These are phyloP conservation scores for Menidia beryllina DNA, from an alignment of 2,113 vertebrate genomes.

Conservation along the genomic window DNA sequence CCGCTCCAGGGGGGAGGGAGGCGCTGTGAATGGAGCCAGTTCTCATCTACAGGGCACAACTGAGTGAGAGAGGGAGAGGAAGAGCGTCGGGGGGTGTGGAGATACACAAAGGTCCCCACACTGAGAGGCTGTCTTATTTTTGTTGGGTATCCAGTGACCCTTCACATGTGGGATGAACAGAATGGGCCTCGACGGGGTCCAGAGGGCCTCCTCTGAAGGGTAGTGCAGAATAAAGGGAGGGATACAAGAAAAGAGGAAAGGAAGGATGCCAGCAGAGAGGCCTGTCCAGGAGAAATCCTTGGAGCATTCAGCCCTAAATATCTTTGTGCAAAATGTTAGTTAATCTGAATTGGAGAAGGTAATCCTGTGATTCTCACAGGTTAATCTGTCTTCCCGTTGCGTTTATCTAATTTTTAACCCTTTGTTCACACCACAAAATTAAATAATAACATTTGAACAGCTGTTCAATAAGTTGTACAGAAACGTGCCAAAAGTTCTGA, in stretches of 20 bases:
- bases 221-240: slow-evolving; percentile 54
- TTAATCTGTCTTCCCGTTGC: background rate
- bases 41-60: slow-evolving; percentile 74
- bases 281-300: slow-evolving; percentile 48
- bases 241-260: slow-evolving; percentile 54
- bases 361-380: background rate
- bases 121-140: slow-evolving; percentile 76
- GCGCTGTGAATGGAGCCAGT: slow-evolving; percentile 67
- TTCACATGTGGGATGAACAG: slow-evolving; percentile 76
- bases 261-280: slow-evolving; percentile 54
- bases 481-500: too few relatives aligned
- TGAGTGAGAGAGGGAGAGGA: slow-evolving; percentile 46
- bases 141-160: slow-evolving; percentile 70
- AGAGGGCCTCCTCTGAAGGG: slow-evolving; percentile 62
- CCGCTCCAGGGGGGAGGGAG: slow-evolving; percentile 66
- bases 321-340: background rate
- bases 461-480: too few relatives aligned
- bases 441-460: background rate
- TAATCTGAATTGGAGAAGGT: slow-evolving; percentile 16
- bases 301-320: slow-evolving; percentile 16
- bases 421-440: background rate
- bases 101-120: slow-evolving; percentile 75
- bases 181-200: slow-evolving; percentile 70
- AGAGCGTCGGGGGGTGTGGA: slow-evolving; percentile 49
- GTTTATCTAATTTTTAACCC: background rate